Conservation (phyloP, 2,113 vertebrate species). For the Picathartes gymnocephalus region DNA sequence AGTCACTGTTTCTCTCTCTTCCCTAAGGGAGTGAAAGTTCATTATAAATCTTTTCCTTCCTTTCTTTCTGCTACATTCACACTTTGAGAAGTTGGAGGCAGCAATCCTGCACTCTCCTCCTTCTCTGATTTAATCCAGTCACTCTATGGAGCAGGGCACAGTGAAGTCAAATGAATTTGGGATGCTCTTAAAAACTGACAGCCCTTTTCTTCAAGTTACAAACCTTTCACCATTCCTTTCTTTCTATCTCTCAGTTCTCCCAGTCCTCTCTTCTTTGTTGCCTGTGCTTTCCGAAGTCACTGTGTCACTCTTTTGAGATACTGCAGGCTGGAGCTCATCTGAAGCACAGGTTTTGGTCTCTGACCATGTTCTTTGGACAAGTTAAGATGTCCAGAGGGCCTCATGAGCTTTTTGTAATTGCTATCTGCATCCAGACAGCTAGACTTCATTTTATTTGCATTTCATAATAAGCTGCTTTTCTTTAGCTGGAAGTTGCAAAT, state of each 20-base stretch:
- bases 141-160: neutral
- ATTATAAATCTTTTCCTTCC: neutral
- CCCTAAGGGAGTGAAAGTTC: neutral
- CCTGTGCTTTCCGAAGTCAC: neutral
- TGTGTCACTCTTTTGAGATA: constrained; percentile 15
- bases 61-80: neutral
- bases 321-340: constrained; percentile 21
- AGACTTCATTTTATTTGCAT: constrained; percentile 73
- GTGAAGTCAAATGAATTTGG: neutral
- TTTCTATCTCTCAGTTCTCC: neutral
- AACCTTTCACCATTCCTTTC: neutral
- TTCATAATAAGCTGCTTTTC: constrained; percentile 74
- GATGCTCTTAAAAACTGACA: neutral
- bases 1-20: neutral
- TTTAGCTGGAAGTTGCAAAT: constrained; percentile 68
- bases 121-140: neutral
- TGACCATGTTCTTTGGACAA: constrained; percentile 28
- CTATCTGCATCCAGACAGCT: constrained; percentile 66
- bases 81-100: neutral
- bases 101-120: neutral
- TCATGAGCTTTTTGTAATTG: constrained; percentile 69
- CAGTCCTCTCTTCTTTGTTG: neutral
- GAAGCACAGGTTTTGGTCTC: constrained; percentile 26
- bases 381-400: constrained; percentile 65
- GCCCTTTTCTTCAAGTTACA: neutral